Evolutionary conservation across 2,113 vertebrate genomes (phyloP).

Genomic region (Delphinapterus leucas): DNA sequence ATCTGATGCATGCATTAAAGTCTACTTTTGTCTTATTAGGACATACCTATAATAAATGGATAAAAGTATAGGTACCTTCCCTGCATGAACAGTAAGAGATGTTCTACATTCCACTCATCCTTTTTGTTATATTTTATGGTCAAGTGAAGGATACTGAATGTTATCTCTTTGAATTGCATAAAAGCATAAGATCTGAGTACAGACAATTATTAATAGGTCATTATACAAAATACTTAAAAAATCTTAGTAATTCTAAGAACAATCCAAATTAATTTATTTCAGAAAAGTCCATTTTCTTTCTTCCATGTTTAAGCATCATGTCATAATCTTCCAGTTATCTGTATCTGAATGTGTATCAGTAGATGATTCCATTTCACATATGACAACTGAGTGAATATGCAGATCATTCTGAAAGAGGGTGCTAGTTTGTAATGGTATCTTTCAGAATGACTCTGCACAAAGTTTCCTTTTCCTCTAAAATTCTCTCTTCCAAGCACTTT

Average conservation of each 20-base stretch:
- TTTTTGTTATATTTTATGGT: not conserved
- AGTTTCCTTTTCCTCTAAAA: constrained; percentile 39
- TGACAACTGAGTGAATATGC: not conserved
- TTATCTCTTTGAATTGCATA: not conserved
- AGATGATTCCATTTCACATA: not conserved
- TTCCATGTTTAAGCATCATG: not conserved
- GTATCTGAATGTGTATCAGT: not conserved
- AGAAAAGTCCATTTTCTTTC: not conserved
- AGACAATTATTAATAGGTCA: not conserved
- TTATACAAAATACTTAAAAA: not conserved
- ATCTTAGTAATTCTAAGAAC: not conserved
- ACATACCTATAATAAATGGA: not conserved
- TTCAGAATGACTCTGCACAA: constrained; percentile 16
- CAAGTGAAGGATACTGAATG: not conserved
- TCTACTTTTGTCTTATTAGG: not conserved
- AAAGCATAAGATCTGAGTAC: not conserved
- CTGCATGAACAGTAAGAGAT: not conserved
- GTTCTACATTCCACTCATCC: not conserved
- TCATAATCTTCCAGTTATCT: not conserved
- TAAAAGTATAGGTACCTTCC: not conserved
- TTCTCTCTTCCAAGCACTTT: constrained; percentile 38
- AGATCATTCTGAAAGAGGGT: constrained; percentile 20
- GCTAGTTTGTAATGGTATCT: not conserved
- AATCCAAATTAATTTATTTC: not conserved
- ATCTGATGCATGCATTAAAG: not conserved